Evolutionary conservation across 2,113 vertebrate species (phyloP).

Genomic region (Vanacampus margaritifer): DNA sequence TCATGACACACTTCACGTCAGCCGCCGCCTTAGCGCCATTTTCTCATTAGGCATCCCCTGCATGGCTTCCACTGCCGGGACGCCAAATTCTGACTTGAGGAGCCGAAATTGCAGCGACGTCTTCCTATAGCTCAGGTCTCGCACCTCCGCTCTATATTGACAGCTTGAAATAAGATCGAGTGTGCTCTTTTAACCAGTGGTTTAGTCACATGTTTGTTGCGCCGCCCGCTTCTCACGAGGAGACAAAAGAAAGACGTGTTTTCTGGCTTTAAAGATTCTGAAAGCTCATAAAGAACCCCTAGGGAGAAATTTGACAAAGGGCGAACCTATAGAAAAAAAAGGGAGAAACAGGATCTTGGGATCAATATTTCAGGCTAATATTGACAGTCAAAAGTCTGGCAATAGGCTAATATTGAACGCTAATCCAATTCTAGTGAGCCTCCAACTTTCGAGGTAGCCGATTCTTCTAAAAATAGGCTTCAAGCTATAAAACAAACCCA

Average conservation of each 20-base stretch:
- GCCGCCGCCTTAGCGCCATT: constrained; percentile 23
- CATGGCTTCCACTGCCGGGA: constrained; percentile 1
- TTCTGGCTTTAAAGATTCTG: constrained; percentile 46
- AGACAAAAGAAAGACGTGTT: constrained; percentile 45
- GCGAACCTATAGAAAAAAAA: neutral
- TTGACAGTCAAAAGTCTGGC: neutral
- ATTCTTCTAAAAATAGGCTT: too few species aligned
- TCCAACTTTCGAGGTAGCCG: too few species aligned
- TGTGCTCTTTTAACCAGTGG: constrained; percentile 42
- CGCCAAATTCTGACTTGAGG: constrained; percentile 26
- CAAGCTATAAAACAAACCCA: too few species aligned
- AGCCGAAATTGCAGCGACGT: constrained; percentile 27
- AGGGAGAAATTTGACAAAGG: constrained; percentile 4
- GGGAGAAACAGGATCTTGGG: constrained; percentile 3
- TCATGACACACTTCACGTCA: constrained; percentile 16
- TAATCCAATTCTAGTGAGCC: too few species aligned
- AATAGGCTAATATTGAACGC: too few species aligned
- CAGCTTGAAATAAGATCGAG: constrained; percentile 48
- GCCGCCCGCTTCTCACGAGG: constrained; percentile 31
- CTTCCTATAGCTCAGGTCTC: constrained; percentile 24
- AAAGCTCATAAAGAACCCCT: constrained; percentile 31
- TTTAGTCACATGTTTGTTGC: constrained; percentile 57
- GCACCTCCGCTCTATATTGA: constrained; percentile 19
- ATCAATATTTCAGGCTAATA: constrained; percentile 1
- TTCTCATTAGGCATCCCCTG: constrained; percentile 30